Base-by-base conservation (phyloP, 92 coral and sea anemone genomes). In the Epizoanthus ramosus region DNA sequence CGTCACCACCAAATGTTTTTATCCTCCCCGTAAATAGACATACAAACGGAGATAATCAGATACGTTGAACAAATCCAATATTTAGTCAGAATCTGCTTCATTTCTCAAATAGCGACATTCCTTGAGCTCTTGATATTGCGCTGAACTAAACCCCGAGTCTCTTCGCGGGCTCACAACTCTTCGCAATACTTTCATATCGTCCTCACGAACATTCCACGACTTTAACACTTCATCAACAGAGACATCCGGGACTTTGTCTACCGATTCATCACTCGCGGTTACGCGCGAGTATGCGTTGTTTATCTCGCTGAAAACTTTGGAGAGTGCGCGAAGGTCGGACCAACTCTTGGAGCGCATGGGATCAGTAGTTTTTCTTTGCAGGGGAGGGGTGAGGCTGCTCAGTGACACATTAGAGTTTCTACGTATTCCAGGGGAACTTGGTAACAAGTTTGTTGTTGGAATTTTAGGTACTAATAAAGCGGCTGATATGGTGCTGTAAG, bases 91-190 rank as follows among this genome's bases (percentile, higher is more conserved):
- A 43, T 43, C 54, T 12, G 1, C 14, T 50, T 50, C 14, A 2
- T 50, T 50, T 50, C 54, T 50, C 54, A 50, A 50, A 50, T 9
- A 50, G 13, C 54, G 54, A 12, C 54, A 50, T 13, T 50, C 54
- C 15, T 50, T 50, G 54, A 50, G 54, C 54, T 50, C 9, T 50
- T 50, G 15, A 16, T 12, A 50, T 1, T 50, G 3, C 0, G 15
- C 54, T 10, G 15, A 50, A 50, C 54, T 50, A 13, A 50, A 50
- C 19, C 57, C 75, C 28, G 58, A 71, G 22, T 45, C 59, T 8
- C 18, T 41, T 71, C 57, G 75, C 18, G 75, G 58, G 75, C 58
- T 41, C 59, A 71, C 35, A 18, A 45, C 75, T 9, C 57, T 71
- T 56, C 58, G 58, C 15, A 71, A 45, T 6, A 71, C 33, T n/a